A percentile compares a stretch with the other conserved stretches of the same genome.
These are phyloP conservation scores for Bradysia coprophila DNA, from an alignment of 1,140 invertebrate genomes.

Conservation along the genomic window DNA sequence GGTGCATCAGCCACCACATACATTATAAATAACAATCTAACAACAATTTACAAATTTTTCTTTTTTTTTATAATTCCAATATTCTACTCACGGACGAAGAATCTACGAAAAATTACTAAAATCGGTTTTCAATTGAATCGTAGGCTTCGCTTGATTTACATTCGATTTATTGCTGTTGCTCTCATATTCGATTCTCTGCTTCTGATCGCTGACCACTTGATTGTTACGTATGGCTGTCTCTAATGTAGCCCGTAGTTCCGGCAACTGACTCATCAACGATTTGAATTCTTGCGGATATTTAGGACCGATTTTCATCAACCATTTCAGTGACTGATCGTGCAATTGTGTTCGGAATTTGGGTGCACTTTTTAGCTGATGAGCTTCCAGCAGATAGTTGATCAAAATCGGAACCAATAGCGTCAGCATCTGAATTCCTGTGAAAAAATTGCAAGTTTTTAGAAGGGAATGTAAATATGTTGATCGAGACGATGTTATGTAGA, in stretches of 20 bases:
- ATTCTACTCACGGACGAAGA: too few relatives aligned
- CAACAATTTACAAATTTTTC: neutral
- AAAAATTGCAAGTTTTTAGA: slow-evolving; percentile 6
- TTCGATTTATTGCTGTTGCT: slow-evolving; percentile 25
- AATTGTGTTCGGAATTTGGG: slow-evolving; percentile 44
- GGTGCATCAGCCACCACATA: too few relatives aligned
- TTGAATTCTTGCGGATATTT: slow-evolving; percentile 88
- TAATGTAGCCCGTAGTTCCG: slow-evolving; percentile 57
- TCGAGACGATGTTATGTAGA: too few relatives aligned
- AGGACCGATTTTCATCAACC: slow-evolving; percentile 78
- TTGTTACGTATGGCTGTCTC: slow-evolving; percentile 68
- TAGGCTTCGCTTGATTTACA: slow-evolving; percentile 39
- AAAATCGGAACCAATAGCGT: slow-evolving; percentile 73
- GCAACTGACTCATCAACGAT: slow-evolving; percentile 63
- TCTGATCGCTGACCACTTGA: slow-evolving; percentile 34
- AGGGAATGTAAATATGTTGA: neutral
- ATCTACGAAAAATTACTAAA: slow-evolving; percentile 66
- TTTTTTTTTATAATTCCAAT: neutral
- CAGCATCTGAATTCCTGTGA: slow-evolving; percentile 72
- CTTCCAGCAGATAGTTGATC: slow-evolving; percentile 64
- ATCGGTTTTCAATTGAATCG: slow-evolving; percentile 89
- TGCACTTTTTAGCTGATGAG: slow-evolving; percentile 35
- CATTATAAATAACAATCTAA: too few relatives aligned
- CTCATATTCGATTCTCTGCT: slow-evolving; percentile 22
- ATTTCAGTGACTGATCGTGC: slow-evolving; percentile 72